Evolutionary conservation across 64 coral and sea anemone genomes (phyloP), one percentile per base, ranked within the genome.

Genomic region (Actinia equina): DNA sequence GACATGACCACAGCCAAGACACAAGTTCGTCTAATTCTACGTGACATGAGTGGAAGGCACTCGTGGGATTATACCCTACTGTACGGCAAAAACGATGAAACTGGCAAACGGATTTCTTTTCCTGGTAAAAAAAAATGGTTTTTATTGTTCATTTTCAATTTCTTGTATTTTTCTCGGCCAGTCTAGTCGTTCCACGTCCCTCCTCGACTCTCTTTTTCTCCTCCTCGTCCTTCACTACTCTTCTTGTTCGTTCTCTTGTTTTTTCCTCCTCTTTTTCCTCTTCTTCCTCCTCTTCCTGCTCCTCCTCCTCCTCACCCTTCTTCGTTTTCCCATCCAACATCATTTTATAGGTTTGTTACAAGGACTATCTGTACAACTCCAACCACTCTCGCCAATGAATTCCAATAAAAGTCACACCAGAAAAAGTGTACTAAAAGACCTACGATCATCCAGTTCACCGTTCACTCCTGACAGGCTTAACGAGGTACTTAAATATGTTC

Each of bases 11-110:
- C 87, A 87, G 85, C 94, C 12, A 92, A 92, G 17, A 96, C 94
- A 7, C 94, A 96, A 88, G 84, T 93, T 69, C 88, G 96, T 18
- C 43, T 98, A 25, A 89, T 98, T 22, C 82, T 85, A 22, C 88
- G 96, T 16, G 96, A 98, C 62, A 98, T 98, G 93, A 90, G 83
- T n/a, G 96, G 96, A 17, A 92, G 93, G 59, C 89, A 95, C 85
- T 91, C 91, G 10, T 93, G 93, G 96, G 96, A 98, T 55, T 86
- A 90, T 44, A 95, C 93, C 7, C 59, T 94, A 19, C 89, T 93
- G 41, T 94, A 89, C 51, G 91, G 93, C 5, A 86, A 82, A 37
- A 57, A 57, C 83, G 59, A 83, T 53, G 77, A 89, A 62, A 78
- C 71, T 71, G 84, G 86, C 54, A 59, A 49, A 82, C 18, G 41